Evolutionary conservation across 1,140 invertebrate genomes (phyloP), one percentile per base, ranked within the genome.

Genomic region (Cydia amplana): DNA sequence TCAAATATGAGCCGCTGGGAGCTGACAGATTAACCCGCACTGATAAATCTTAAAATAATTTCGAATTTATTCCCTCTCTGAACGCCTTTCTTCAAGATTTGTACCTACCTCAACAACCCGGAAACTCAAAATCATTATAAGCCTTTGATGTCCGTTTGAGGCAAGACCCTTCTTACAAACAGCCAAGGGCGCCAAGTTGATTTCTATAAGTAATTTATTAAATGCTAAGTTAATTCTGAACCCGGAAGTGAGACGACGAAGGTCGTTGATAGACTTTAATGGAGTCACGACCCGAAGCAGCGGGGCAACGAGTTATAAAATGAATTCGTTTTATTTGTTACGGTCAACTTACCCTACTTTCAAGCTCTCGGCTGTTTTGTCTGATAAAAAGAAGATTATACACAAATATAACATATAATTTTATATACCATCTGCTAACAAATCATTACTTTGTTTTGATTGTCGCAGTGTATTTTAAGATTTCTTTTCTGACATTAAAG

Each of bases 201-300:
- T 60, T 60, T 60, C 18, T 60, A 23, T 60, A 60, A 60, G 55
- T 60, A 60, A 60, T 60, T 60, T 60, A 10, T 23, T 60, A 60
- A 60, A 60, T 60, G 7, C 20, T 60, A 60, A 60, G 55, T 23
- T 23, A 60, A 60, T 60, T 60, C 55, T 23, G 20, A 60, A 10
- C n/a, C 55, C 55, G 55, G 20, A 60, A 60, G 55, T 55, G 6
- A 60, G 23, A 60, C 55, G 9, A 9, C 18, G 55, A 60, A 60
- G 20, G 55, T 60, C 20, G 55, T 60, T 60, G 55, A 60, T 60
- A 60, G 55, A 60, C 55, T 60, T 60, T 23, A 60, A 60, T 60
- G 55, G 55, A 60, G 55, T 60, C 55, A 23, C 51, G 55, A 23
- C 23, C 55, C 36, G 36, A 10, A 40, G 4, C n/a, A 46, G 43